Conservation (phyloP, 2,888 invertebrate species). For the Acanthosepion pharaonis region DNA sequence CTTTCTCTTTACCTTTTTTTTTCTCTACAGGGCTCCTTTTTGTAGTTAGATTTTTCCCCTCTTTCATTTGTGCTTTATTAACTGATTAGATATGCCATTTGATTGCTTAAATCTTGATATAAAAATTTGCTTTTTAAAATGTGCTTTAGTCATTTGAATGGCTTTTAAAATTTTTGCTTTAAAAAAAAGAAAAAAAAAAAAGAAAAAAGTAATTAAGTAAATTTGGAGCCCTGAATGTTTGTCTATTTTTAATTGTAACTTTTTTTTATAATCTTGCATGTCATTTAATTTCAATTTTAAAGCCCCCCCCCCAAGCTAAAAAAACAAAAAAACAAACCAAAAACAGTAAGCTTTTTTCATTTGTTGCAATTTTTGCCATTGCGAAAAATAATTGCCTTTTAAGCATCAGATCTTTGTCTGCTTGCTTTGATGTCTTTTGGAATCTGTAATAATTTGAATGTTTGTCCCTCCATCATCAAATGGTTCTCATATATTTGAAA, state of each 20-base stretch:
- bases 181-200: neutral
- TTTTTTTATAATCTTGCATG: neutral
- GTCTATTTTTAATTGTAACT: neutral
- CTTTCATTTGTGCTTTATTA: neutral
- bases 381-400: neutral
- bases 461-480: too few relatives aligned
- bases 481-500: too few relatives aligned
- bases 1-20: neutral
- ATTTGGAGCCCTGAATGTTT: neutral
- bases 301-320: too few relatives aligned
- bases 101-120: neutral
- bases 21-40: neutral
- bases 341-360: neutral
- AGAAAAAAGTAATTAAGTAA: neutral
- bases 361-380: constrained; percentile 14
- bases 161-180: neutral
- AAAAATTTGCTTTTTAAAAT: neutral
- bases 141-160: neutral
- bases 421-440: too few relatives aligned
- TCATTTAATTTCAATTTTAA: neutral
- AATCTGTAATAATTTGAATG: too few relatives aligned
- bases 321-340: too few relatives aligned
- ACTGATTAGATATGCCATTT: neutral
- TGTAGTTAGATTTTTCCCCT: neutral
- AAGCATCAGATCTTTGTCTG: too few relatives aligned